Conservation (phyloP, 2,888 invertebrate species). For the Deilephila porcellus region DNA sequence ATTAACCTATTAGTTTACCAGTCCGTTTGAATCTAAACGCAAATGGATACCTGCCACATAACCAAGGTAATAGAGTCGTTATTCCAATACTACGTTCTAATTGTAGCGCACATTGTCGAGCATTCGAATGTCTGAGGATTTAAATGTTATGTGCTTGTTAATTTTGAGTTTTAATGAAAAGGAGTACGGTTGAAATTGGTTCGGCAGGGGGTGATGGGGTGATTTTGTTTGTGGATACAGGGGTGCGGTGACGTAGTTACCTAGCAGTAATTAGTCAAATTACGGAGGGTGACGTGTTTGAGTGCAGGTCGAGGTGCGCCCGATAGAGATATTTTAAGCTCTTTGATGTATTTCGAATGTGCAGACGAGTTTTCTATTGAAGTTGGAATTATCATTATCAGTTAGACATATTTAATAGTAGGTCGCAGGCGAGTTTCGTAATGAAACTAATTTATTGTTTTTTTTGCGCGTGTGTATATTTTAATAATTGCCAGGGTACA, state of each 20-base stretch:
- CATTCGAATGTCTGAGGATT: neutral
- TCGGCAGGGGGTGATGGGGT: conserved; percentile 21
- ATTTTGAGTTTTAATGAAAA: neutral
- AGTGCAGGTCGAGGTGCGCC: conserved; percentile 37
- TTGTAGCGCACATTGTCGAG: neutral
- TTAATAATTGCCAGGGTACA: too few relatives aligned
- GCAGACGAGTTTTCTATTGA: too few relatives aligned
- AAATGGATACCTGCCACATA: conserved; percentile 27
- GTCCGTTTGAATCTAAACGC: neutral
- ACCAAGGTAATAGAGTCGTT: neutral
- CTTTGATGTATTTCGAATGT: conserved; percentile 3
- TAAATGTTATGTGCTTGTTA: neutral
- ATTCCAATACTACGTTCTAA: neutral
- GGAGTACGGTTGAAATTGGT: conserved; percentile 40
- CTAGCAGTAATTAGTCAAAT: conserved; percentile 74
- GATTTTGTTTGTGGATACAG: conserved; percentile 40
- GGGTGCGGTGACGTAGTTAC: conserved; percentile 61
- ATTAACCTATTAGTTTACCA: conserved; percentile 7
- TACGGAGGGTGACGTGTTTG: conserved; percentile 58
- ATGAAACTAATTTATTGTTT: too few relatives aligned
- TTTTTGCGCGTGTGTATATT: too few relatives aligned
- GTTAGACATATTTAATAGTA: too few relatives aligned
- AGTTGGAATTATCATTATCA: too few relatives aligned
- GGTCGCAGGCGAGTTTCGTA: too few relatives aligned
- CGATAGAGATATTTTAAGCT: conserved; percentile 15